phyloP scores from a whole-genome alignment of 2,888 invertebrate genomes.

The Cryptophagus acutangulus region DNA sequence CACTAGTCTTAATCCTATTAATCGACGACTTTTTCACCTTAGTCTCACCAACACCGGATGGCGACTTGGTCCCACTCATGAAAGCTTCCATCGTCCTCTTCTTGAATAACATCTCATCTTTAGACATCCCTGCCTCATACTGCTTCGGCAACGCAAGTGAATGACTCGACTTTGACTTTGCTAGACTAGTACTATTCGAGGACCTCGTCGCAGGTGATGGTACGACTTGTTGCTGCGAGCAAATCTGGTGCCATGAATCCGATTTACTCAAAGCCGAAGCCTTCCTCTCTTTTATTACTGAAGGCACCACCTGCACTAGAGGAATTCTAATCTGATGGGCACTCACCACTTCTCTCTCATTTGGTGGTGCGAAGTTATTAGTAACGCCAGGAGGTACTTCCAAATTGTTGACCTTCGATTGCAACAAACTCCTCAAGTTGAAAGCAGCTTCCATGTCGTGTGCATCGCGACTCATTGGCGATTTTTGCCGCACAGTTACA shows the following conservation, averaged over 20 bases:
- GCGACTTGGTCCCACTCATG: slow-evolving; percentile 49
- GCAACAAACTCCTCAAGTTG: slow-evolving; percentile 54
- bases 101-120: slow-evolving; percentile 64
- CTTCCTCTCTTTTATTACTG: slow-evolving; percentile 31
- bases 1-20: slow-evolving; percentile 51
- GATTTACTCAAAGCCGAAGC: slow-evolving; percentile 60
- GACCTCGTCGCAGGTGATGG: slow-evolving; percentile 48
- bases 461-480: slow-evolving; percentile 56
- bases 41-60: slow-evolving; percentile 25
- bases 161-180: slow-evolving; percentile 70
- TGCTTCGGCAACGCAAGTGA: slow-evolving; percentile 67
- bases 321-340: slow-evolving; percentile 47
- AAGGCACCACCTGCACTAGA: slow-evolving; percentile 32
- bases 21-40: slow-evolving; percentile 37
- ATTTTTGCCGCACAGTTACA: slow-evolving; percentile 54
- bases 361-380: slow-evolving; percentile 35
- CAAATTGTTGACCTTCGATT: slow-evolving; percentile 41
- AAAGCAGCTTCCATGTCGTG: slow-evolving; percentile 54
- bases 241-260: slow-evolving; percentile 76
- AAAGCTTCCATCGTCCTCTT: slow-evolving; percentile 70
- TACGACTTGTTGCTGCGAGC: slow-evolving; percentile 41
- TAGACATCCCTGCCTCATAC: slow-evolving; percentile 70
- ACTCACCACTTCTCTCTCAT: slow-evolving; percentile 47
- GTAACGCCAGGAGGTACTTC: slow-evolving; percentile 9
- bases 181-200: slow-evolving; percentile 44